A percentile compares a stretch with the other conserved stretches of the same genome.
These are phyloP conservation scores for Corvus moneduloides DNA, from an alignment of 2,113 vertebrate genomes.

Conservation along the genomic window DNA sequence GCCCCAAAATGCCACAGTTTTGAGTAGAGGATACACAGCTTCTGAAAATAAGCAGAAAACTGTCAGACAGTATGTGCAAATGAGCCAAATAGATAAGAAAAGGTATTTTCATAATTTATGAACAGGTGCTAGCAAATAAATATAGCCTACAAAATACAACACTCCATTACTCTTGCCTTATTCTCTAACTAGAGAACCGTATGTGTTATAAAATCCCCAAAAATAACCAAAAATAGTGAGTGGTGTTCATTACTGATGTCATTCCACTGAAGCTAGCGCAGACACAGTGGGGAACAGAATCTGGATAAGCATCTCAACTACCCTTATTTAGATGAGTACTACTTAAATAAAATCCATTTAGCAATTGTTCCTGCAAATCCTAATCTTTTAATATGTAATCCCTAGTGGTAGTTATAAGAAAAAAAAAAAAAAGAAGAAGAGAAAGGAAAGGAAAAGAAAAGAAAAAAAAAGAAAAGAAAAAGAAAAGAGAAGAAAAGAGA, in stretches of 20 bases:
- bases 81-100: background rate
- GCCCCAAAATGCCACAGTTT: background rate
- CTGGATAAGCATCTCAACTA: background rate
- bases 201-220: background rate
- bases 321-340: background rate
- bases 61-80: background rate
- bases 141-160: background rate
- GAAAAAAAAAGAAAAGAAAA: background rate
- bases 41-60: background rate
- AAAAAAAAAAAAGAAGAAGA: background rate
- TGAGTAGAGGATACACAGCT: background rate
- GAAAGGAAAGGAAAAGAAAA: background rate
- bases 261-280: background rate
- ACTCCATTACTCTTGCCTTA: background rate
- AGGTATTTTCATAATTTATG: background rate
- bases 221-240: background rate
- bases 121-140: background rate
- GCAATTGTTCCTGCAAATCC: background rate
- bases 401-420: background rate
- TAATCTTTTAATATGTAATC: background rate
- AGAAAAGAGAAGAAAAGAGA: background rate
- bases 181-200: background rate
- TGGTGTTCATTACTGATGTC: background rate
- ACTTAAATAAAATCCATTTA: background rate
- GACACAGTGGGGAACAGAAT: background rate